phyloP scores from a whole-genome alignment of 2,113 vertebrate species.

The Hippocampus guttulatus region DNA sequence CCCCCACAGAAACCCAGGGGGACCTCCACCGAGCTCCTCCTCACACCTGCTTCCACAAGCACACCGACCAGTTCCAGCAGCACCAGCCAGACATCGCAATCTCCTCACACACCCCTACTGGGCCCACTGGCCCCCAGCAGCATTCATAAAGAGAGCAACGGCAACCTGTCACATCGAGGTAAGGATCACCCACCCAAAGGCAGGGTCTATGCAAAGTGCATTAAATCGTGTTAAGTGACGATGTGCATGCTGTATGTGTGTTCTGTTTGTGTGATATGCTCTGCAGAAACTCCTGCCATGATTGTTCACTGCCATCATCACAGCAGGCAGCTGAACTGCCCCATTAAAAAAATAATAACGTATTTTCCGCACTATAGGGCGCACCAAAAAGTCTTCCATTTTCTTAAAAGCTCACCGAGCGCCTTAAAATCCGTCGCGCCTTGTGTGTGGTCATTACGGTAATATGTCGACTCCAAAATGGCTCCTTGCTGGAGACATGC shows the following conservation, averaged over 20 bases:
- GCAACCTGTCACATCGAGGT: constrained; percentile 90
- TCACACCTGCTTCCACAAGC: constrained; percentile 26
- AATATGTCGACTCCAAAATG: too few species aligned
- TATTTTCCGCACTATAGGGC: too few species aligned
- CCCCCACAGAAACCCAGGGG: constrained; percentile 38
- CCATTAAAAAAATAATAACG: neutral
- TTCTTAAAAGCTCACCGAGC: too few species aligned
- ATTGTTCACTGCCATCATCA: constrained; percentile 20
- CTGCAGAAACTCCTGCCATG: constrained; percentile 1
- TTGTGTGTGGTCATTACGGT: too few species aligned
- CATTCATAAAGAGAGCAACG: constrained; percentile 78
- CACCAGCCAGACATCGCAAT: constrained; percentile 44
- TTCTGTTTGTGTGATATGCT: constrained; percentile 8
- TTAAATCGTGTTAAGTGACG: constrained; percentile 15
- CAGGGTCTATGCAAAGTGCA: neutral
- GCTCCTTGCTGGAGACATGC: too few species aligned
- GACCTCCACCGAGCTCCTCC: constrained; percentile 25
- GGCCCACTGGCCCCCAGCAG: constrained; percentile 54
- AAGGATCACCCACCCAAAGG: constrained; percentile 53
- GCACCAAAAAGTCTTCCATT: too few species aligned
- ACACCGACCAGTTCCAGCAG: constrained; percentile 39
- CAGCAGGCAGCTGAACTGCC: constrained; percentile 43
- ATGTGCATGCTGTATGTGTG: constrained; percentile 13
- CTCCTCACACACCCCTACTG: constrained; percentile 52
- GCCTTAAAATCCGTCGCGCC: too few species aligned